Base-by-base conservation (phyloP, 2,888 invertebrate species). In the Sphaerophoria rueppellii region DNA sequence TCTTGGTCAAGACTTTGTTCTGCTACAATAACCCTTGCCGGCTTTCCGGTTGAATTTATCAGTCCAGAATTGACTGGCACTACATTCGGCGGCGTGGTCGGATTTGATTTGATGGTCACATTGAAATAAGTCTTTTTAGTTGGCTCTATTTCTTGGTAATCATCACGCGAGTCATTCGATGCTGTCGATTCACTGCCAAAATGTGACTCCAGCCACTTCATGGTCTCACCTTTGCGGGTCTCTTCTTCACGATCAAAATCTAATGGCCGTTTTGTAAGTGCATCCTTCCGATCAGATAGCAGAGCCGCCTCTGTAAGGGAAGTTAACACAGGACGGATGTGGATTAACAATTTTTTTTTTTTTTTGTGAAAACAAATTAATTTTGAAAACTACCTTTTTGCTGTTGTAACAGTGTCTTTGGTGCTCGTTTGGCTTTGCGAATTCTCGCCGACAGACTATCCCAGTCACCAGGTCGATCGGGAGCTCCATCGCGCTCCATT, bases 131-230 rank as follows among this genome's bases (percentile, higher is more conserved):
- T 94, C 60, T 95, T 95, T 87, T 95, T 95, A 9, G 94, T 93
- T 87, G 94, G 94, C 87, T 93, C 95, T 89, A 93, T 94, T 40
- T 90, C 90, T n/a, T 88, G 88, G 55, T 90, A 91, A 7, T 95
- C 91, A 52, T 92, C 92, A 5, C 91, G 90, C 0, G 91, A 91
- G 63, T 91, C 91, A 11, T 95, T 95, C 0, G 96, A 96, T 0
- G 96, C 96, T 12, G 95, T 94, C 2, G 96, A 96, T 86, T 96
- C 96, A 90, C 96, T 96, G 67, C 97, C 97, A 90, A 98, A 97
- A 91, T 98, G 97, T 89, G 96, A 96, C 89, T 97, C 97, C 71
- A 97, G 93, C 97, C 97, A 97, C 92, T 97, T 97, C 86, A 96
- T 96, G 0, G 97, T 97, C 92, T 97, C 97, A 87, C 95, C 95